These are phyloP conservation scores for Lycocorax pyrrhopterus DNA, from an alignment of 2,113 vertebrate genomes.

Conservation along the genomic window DNA sequence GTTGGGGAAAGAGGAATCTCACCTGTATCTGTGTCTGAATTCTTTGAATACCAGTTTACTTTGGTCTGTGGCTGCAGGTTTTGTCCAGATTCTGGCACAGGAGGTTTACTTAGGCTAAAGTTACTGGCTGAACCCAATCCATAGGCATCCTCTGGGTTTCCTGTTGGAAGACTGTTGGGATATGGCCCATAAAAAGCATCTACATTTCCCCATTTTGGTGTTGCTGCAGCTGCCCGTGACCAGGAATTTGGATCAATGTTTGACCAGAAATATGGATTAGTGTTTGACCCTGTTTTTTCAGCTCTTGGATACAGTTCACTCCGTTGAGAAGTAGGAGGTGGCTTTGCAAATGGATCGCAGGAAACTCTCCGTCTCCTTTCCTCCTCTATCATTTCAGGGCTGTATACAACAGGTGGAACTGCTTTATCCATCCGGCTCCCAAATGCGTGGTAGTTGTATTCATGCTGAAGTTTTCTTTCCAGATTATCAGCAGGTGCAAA, in stretches of 20 bases:
- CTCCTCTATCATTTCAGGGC: neutral
- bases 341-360: constrained; percentile 39
- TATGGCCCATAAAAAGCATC: neutral
- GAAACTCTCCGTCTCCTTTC: constrained; percentile 58
- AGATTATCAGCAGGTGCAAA: constrained; percentile 32
- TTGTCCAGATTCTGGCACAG: constrained; percentile 64
- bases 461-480: constrained; percentile 79
- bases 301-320: constrained; percentile 38
- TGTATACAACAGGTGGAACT: neutral
- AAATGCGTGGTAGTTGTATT: constrained; percentile 80
- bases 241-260: neutral
- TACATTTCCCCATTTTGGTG: neutral
- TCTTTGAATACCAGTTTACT: neutral
- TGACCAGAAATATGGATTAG: neutral
- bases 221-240: neutral
- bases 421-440: constrained; percentile 71
- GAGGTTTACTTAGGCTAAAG: constrained; percentile 18
- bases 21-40: neutral
- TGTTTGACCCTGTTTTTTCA: neutral
- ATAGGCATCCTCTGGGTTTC: neutral
- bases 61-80: neutral
- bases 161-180: neutral
- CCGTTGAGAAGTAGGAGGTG: constrained; percentile 36
- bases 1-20: neutral
- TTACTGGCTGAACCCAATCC: neutral